phyloP scores from a whole-genome alignment of 2,888 invertebrate genomes.

The Agriopis marginaria region DNA sequence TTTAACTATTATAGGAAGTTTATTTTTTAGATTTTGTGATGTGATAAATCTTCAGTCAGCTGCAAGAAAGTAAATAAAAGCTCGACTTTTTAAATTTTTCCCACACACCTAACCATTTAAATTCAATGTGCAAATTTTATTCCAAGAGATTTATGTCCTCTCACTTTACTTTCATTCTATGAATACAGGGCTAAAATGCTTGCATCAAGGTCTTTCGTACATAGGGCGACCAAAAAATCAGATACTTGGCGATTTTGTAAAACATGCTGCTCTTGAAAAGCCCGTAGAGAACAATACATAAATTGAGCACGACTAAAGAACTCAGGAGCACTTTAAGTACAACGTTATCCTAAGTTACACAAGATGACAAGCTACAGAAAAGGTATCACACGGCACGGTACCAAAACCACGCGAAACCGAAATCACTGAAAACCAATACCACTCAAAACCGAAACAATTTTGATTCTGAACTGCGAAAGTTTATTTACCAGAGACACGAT shows the following conservation, averaged over 20 bases:
- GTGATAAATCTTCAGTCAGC: not conserved
- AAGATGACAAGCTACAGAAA: no score
- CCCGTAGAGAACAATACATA: not conserved
- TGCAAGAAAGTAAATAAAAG: not conserved
- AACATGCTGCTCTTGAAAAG: not conserved
- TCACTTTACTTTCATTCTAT: constrained; percentile 36
- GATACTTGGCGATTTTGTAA: not conserved
- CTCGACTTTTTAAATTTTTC: constrained; percentile 22
- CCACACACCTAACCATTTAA: constrained; percentile 20
- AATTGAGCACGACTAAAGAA: no score
- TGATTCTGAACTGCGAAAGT: no score
- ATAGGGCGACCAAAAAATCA: not conserved
- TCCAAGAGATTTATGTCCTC: constrained; percentile 40
- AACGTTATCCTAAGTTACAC: no score
- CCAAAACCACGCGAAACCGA: no score
- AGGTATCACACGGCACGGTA: no score
- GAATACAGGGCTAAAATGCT: constrained; percentile 37
- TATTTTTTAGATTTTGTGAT: no score
- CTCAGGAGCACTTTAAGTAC: no score
- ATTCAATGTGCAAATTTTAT: constrained; percentile 41
- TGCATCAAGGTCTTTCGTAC: constrained; percentile 31
- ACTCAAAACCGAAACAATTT: no score
- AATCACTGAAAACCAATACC: no score
- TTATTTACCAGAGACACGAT: no score
- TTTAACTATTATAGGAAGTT: no score